Conservation (phyloP, 2,888 invertebrate species). For the Serripes groenlandicus region DNA sequence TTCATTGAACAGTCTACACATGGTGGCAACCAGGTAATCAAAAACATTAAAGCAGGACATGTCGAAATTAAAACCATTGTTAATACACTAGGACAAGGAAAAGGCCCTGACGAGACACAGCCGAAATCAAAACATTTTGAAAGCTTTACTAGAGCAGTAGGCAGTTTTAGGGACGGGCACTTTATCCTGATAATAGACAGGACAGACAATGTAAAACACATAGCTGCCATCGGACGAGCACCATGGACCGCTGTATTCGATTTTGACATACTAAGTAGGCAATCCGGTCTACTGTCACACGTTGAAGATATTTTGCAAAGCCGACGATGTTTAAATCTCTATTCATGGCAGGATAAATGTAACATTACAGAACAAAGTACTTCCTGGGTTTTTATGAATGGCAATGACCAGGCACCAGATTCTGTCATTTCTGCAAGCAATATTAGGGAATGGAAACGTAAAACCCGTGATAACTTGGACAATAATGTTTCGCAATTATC, state of each 20-base stretch:
- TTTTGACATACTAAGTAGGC: conserved; percentile 66
- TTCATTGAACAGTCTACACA: no score
- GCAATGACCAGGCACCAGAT: conserved; percentile 66
- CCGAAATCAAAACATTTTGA: neutral
- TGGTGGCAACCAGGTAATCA: neutral
- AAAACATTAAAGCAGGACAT: neutral
- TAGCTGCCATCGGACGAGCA: conserved; percentile 55
- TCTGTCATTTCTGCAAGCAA: conserved; percentile 41
- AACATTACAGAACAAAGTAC: conserved; percentile 50
- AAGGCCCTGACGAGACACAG: neutral
- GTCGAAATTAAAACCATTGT: neutral
- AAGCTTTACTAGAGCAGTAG: conserved; percentile 32
- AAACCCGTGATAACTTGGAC: conserved; percentile 37
- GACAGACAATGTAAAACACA: conserved; percentile 8
- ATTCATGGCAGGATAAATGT: conserved; percentile 44
- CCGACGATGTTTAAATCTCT: conserved; percentile 48
- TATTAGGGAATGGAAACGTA: conserved; percentile 53
- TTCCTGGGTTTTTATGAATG: conserved; percentile 61
- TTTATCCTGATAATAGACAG: conserved; percentile 65
- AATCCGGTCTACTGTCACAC: conserved; percentile 61
- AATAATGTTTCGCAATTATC: conserved; percentile 49
- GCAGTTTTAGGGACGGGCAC: conserved; percentile 62
- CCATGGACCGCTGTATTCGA: conserved; percentile 73
- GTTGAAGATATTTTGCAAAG: conserved; percentile 43
- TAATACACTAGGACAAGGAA: neutral